Evolutionary conservation across 2,113 vertebrate species (phyloP).

Genomic region (Glaucidium brasilianum): DNA sequence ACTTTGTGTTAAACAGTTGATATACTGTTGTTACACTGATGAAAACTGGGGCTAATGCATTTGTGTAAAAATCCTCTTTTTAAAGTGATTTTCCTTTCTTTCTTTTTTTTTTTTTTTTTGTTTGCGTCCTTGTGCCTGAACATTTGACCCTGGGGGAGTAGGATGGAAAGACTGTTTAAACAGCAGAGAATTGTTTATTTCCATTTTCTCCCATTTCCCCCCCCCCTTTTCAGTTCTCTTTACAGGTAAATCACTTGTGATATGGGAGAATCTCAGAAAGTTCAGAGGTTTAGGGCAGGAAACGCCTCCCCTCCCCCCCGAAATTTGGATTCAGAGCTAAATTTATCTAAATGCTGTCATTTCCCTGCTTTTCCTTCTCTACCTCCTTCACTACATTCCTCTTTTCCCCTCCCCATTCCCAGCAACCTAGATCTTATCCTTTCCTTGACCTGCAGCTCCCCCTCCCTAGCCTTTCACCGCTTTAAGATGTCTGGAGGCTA

Average conservation of each 20-base stretch:
- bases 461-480: not conserved
- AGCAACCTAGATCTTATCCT: slow-evolving; percentile 61
- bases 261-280: slow-evolving; percentile 26
- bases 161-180: slow-evolving; percentile 51
- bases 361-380: slow-evolving; percentile 47
- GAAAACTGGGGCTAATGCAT: slow-evolving; percentile 46
- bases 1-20: slow-evolving; percentile 52
- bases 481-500: not conserved
- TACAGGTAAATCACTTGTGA: not conserved
- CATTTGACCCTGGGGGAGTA: slow-evolving; percentile 35
- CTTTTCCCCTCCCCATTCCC: slow-evolving; percentile 34
- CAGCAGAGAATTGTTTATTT: slow-evolving; percentile 53
- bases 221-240: not conserved
- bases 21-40: not conserved
- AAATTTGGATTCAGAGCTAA: slow-evolving; percentile 54
- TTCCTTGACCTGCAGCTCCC: slow-evolving; percentile 64
- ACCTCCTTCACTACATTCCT: slow-evolving; percentile 55
- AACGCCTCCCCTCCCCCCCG: slow-evolving; percentile 3
- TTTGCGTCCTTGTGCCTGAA: slow-evolving; percentile 17
- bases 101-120: not conserved
- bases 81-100: not conserved
- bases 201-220: not conserved
- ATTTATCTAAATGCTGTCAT: slow-evolving; percentile 66
- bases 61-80: not conserved
- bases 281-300: slow-evolving; percentile 55